These are phyloP conservation scores for Sander vitreus DNA, from an alignment of 2,113 vertebrate species.

Conservation along the genomic window DNA sequence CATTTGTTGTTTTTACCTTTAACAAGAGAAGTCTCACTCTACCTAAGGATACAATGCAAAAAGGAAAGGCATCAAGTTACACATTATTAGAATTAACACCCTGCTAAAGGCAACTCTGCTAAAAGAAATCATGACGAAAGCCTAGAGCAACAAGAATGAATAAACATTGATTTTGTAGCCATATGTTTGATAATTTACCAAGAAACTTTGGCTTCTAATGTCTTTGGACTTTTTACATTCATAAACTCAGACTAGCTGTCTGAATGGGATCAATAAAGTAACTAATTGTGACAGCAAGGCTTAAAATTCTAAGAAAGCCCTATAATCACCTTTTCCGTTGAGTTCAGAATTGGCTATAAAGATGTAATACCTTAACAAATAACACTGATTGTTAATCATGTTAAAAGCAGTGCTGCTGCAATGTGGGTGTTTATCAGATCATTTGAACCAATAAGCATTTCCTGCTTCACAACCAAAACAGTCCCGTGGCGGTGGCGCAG, in stretches of 20 bases:
- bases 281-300: neutral
- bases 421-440: neutral
- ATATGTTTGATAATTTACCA: neutral
- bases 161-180: neutral
- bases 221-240: neutral
- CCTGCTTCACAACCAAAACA: neutral
- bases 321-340: neutral
- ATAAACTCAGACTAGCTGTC: neutral
- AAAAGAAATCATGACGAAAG: neutral
- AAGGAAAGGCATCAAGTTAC: neutral
- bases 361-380: neutral
- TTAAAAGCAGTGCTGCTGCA: neutral
- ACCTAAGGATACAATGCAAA: neutral
- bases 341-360: neutral
- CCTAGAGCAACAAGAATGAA: neutral
- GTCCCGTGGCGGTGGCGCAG: neutral
- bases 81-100: neutral
- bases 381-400: neutral
- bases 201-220: neutral
- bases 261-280: neutral
- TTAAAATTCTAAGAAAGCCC: neutral
- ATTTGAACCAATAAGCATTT: slow-evolving; percentile 1
- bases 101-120: neutral
- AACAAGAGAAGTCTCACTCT: neutral
- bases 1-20: neutral